Conservation (phyloP, 53 echinoderm and acorn worm genomes). For the Luidia sarsii region DNA sequence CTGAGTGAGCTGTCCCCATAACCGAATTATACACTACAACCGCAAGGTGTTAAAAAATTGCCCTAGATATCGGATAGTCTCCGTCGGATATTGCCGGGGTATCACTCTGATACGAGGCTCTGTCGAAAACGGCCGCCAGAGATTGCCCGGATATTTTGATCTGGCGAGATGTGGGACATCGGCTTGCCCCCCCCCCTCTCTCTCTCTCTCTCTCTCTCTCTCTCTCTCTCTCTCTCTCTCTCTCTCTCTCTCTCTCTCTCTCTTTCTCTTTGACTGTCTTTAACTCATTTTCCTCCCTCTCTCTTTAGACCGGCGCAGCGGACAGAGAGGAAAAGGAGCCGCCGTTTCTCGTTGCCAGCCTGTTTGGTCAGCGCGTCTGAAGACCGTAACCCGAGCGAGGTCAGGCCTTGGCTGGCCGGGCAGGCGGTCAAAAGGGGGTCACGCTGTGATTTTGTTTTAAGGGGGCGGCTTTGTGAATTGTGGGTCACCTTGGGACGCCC, state of each 20-base stretch:
- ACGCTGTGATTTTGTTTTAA: slow-evolving; percentile 33
- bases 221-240: background rate
- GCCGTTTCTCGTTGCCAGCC: background rate
- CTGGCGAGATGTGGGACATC: too few species aligned
- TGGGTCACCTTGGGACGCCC: slow-evolving; percentile 37
- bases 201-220: too few species aligned
- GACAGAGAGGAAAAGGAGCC: too few species aligned
- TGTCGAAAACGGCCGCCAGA: slow-evolving; percentile 18
- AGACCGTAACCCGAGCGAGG: slow-evolving; percentile 13
- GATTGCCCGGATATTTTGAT: background rate
- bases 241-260: too few species aligned
- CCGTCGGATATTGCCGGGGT: slow-evolving; percentile 8
- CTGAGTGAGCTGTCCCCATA: slow-evolving; percentile 55
- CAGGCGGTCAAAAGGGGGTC: slow-evolving; percentile 42
- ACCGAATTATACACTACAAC: slow-evolving; percentile 43
- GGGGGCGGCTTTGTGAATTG: slow-evolving; percentile 24
- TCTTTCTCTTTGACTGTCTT: too few species aligned
- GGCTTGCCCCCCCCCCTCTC: too few species aligned
- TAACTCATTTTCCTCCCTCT: slow-evolving; percentile 8
- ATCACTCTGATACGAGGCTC: slow-evolving; percentile 17
- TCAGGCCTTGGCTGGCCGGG: slow-evolving; percentile 8
- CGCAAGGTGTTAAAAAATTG: slow-evolving; percentile 46
- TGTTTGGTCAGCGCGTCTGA: slow-evolving; percentile 10
- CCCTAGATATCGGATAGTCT: slow-evolving; percentile 42
- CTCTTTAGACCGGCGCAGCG: too few species aligned